A percentile compares a stretch with the other conserved stretches of the same genome.
These are phyloP conservation scores for Brachionus koreanus DNA, from an alignment of 1,140 invertebrate genomes.

Conservation along the genomic window DNA sequence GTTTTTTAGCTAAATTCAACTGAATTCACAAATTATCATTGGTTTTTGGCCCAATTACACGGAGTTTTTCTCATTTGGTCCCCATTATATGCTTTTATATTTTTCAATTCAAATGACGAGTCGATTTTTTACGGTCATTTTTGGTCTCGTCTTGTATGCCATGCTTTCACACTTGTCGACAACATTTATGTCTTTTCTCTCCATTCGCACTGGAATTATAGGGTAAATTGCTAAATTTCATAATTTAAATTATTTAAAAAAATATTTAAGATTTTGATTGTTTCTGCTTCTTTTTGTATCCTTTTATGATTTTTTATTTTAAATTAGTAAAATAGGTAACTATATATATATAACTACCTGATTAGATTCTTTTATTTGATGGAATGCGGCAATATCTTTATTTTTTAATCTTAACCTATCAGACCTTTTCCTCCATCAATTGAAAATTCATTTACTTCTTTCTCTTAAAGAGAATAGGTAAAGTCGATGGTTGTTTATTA, in stretches of 20 bases:
- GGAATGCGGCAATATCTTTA: too few relatives aligned
- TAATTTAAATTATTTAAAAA: background rate
- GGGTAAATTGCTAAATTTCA: too few relatives aligned
- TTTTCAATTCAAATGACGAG: conserved; percentile 4
- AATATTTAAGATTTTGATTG: background rate
- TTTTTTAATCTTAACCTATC: too few relatives aligned
- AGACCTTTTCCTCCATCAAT: too few relatives aligned
- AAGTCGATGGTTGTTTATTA: too few relatives aligned
- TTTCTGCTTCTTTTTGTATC: background rate
- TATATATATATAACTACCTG: too few relatives aligned
- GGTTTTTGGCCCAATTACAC: background rate
- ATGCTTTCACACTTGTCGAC: background rate
- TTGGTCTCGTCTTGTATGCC: background rate
- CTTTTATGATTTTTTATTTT: too few relatives aligned
- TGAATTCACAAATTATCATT: conserved; percentile 1
- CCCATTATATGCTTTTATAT: background rate
- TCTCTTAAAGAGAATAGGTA: too few relatives aligned
- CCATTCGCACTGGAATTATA: background rate
- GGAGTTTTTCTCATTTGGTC: conserved; percentile 11
- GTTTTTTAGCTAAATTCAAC: background rate
- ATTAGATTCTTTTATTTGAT: too few relatives aligned
- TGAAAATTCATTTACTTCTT: too few relatives aligned
- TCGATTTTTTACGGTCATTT: conserved; percentile 9
- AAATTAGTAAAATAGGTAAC: too few relatives aligned
- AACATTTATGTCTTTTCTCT: background rate